Base-by-base conservation (phyloP, 1,140 invertebrate species). In the Tribolium castaneum region DNA sequence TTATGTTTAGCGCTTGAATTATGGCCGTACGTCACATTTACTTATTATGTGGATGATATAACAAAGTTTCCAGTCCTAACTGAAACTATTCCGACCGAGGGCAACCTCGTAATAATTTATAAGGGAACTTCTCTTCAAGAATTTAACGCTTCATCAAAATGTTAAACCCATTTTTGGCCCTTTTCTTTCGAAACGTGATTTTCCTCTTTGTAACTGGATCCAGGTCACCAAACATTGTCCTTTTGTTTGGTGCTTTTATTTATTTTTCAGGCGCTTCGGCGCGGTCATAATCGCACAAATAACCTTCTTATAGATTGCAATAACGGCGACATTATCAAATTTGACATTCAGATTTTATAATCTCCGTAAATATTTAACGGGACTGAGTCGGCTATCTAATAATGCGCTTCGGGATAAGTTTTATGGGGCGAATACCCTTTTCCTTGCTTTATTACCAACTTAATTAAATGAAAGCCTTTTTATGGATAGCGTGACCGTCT, bases 321-420 rank as follows among this genome's bases (percentile, higher is more conserved):
- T 66, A 35, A 66, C 56, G 30, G 30, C 59, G 59, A 35, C 30
- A 66, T 66, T 66, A 66, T 66, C 59, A 66, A 66, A 66, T 66
- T 66, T 66, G 59, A 66, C 59, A 66, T 66, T 66, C 30, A 66
- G 59, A 66, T 66, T 66, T 66, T 66, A 59, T 59, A 66, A 66
- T 35, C n/a, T 35, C 9, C 59, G 59, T 66, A 66, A 66, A 66
- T 66, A 66, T 66, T 66, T 66, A 66, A 66, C 59, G 59, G 59
- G 1, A 22, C 12, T 16, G 51, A 59, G 22, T n/a, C 1, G 12
- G 7, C 25, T 14, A 10, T 66, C 59, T 66, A 66, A 66, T 66
- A 35, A 66, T 14, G 59, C 12, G 30, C 30, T 12, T 35, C 6
- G 9, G 30, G 59, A 66, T 66, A 66, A 34, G 59, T 66, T 66